Base-by-base conservation (phyloP, 2,888 invertebrate genomes). In the Xanthorhoe spadicearia region DNA sequence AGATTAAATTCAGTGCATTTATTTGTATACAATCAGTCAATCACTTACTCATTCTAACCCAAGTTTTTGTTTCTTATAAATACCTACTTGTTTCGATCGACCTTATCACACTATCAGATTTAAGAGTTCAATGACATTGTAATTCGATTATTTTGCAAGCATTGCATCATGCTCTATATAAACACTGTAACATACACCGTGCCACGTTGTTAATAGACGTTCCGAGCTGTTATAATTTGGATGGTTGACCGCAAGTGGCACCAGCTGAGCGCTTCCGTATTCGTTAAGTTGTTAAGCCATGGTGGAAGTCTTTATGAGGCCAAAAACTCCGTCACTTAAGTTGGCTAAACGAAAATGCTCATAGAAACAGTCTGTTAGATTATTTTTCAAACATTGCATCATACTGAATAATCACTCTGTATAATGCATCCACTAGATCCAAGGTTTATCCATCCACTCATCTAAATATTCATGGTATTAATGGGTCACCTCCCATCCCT, bases 401-500 rank as follows among this genome's bases (percentile, higher is more conserved):
- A 48, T 48, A 8, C 48, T 7, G 5, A 15, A 48, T 7, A 48
- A 48, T 17, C 15, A 48, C 15, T 6, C 35, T 38, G 35, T 23
- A 23, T 32, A 9, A 15, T 32, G 48, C n/a, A 28, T 46, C 13
- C 51, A 43, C 32, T 38, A 35, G 38, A 49, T 48, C 55, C 38
- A 61, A 66, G 53, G 52, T 66, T 56, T 55, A 57, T 64, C 68
- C 54, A 55, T 68, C 61, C 54, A 59, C 52, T 68, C 68, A 65
- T 68, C 52, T 68, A 68, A 68, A 65, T 68, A 71, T 66, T 57
- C 62, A 60, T 66, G 32, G 55, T 66, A 66, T 68, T 68, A 69
- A 69, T 69, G 68, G 66, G 62, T 68, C 68, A 65, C 68, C 68
- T 66, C 59, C 59, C 52, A 59, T 69, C 69, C 64, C 69, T 53